phyloP scores from a whole-genome alignment of 2,113 vertebrate species.

The Polypterus bichir region DNA sequence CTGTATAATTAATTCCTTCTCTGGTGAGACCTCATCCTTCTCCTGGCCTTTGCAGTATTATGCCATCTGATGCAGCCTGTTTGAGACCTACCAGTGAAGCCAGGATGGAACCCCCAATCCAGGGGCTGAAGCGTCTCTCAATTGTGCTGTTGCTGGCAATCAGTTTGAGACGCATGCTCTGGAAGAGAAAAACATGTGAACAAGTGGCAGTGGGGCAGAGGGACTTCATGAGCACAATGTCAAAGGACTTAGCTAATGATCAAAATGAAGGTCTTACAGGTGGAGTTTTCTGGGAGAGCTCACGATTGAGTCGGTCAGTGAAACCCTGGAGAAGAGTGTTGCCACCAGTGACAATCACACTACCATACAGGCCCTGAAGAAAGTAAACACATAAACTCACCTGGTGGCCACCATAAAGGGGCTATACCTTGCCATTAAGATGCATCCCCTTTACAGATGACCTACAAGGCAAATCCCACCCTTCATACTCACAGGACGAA shows the following conservation, averaged over 20 bases:
- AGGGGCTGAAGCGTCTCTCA: constrained; percentile 63
- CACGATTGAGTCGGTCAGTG: constrained; percentile 58
- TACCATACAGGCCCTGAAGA: constrained; percentile 47
- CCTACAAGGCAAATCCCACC: not conserved
- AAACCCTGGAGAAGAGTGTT: constrained; percentile 61
- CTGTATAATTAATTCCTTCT: too few species aligned
- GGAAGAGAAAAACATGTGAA: not conserved
- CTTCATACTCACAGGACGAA: constrained; percentile 42
- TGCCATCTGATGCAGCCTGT: not conserved
- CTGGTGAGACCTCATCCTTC: not conserved
- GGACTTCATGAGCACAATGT: not conserved
- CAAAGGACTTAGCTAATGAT: not conserved
- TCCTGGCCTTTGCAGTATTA: not conserved
- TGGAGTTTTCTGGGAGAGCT: constrained; percentile 57
- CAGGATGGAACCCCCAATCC: constrained; percentile 63
- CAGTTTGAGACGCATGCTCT: constrained; percentile 66
- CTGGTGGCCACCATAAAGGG: not conserved
- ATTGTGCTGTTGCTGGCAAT: constrained; percentile 63
- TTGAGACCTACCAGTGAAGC: constrained; percentile 53
- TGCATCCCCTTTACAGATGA: not conserved
- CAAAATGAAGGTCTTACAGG: constrained; percentile 34
- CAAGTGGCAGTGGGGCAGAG: not conserved
- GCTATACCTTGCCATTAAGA: not conserved
- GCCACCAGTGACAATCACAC: constrained; percentile 51
- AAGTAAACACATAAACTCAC: not conserved